phyloP scores from a whole-genome alignment of 2,113 vertebrate species.

The Axis porcinus region DNA sequence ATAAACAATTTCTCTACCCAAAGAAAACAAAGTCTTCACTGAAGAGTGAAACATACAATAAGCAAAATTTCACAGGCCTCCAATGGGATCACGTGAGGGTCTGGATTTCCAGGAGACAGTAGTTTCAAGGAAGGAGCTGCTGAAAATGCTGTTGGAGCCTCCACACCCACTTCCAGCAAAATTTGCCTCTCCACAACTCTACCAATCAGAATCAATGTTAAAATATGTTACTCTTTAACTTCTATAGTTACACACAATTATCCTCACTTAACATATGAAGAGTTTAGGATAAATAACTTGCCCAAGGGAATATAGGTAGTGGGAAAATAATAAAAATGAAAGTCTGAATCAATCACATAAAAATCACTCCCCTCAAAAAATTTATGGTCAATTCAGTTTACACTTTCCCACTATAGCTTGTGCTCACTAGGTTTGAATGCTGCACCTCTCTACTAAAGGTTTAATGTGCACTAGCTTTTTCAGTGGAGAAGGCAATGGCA shows the following conservation, averaged over 20 bases:
- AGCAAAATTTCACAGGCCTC: not conserved
- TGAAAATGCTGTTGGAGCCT: not conserved
- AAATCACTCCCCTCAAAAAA: not conserved
- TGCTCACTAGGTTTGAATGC: not conserved
- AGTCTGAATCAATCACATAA: not conserved
- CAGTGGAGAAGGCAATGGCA: no score
- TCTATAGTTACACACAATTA: not conserved
- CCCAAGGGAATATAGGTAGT: not conserved
- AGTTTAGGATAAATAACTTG: not conserved
- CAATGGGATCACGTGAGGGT: accelerated
- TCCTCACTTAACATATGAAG: not conserved
- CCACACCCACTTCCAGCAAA: not conserved
- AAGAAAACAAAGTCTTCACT: not conserved
- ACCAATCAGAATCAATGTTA: not conserved
- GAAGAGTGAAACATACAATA: not conserved
- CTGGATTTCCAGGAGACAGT: not conserved
- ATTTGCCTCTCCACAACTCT: not conserved
- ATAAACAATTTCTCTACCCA: not conserved
- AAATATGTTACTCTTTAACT: not conserved
- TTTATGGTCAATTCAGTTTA: not conserved
- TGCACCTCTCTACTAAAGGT: not conserved
- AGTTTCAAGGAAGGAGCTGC: not conserved
- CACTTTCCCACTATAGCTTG: not conserved
- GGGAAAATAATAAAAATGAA: not conserved
- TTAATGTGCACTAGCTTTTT: not conserved